These are phyloP conservation scores for Neoaliturus tenellus DNA, from an alignment of 2,888 invertebrate species.

Conservation along the genomic window DNA sequence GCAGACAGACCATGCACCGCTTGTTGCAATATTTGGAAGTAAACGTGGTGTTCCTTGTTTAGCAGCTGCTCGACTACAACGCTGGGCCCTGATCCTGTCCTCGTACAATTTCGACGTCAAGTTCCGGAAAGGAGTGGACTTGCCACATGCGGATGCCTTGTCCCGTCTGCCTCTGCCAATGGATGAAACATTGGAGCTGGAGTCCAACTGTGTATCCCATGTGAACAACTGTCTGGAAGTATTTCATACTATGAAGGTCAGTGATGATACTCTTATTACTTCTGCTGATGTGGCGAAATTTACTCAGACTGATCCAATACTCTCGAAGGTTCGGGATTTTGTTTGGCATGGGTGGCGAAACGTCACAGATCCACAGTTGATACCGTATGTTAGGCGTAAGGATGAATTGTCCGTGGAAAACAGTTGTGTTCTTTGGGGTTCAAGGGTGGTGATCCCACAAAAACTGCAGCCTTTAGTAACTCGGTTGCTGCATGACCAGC, in stretches of 20 bases:
- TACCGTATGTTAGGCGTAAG: not conserved
- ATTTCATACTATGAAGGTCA: conserved; percentile 1
- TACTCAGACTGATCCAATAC: not conserved
- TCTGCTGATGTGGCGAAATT: not conserved
- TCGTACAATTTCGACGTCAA: conserved; percentile 2
- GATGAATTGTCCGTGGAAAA: not conserved
- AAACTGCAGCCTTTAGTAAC: not conserved
- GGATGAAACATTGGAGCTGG: not conserved
- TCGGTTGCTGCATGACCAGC: not conserved
- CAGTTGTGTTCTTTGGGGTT: conserved; percentile 25
- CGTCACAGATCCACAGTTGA: not conserved
- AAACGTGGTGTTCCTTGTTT: conserved; percentile 23
- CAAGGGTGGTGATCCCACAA: conserved; percentile 13
- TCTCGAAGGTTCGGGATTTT: not conserved
- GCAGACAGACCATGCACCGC: conserved; percentile 19
- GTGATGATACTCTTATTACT: conserved; percentile 3
- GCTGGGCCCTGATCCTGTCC: conserved; percentile 33
- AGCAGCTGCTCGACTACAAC: conserved; percentile 37
- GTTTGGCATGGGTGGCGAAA: conserved; percentile 1
- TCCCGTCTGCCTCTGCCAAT: not conserved
- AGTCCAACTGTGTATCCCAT: not conserved
- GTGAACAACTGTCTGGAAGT: not conserved
- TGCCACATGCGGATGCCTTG: not conserved
- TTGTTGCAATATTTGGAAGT: conserved; percentile 27
- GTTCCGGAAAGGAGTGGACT: not conserved